These are phyloP conservation scores for Strigamia transsilvanica DNA, from an alignment of 2,888 invertebrate species.

Conservation along the genomic window DNA sequence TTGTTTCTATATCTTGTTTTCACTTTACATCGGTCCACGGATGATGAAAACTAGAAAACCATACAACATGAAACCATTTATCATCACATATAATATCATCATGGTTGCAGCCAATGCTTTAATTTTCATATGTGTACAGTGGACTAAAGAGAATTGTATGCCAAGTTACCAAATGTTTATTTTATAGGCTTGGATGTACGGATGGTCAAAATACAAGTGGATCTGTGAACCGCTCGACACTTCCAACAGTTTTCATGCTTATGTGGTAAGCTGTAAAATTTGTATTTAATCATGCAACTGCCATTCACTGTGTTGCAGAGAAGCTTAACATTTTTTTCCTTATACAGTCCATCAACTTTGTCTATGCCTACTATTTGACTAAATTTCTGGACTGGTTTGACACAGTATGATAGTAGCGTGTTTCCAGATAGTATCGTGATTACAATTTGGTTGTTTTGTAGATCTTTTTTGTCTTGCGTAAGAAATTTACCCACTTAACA, in stretches of 20 bases:
- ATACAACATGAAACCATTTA: neutral
- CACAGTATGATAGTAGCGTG: neutral
- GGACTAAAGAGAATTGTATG: neutral
- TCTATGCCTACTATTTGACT: neutral
- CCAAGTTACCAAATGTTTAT: neutral
- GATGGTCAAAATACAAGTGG: no score
- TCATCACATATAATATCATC: neutral
- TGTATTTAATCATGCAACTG: no score
- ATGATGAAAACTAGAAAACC: neutral
- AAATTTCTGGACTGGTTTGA: slow-evolving; percentile 2
- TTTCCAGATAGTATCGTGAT: no score
- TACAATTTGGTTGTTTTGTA: neutral
- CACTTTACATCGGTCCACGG: neutral
- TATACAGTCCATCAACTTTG: neutral
- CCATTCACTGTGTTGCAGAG: no score
- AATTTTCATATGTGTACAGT: no score
- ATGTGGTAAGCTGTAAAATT: no score
- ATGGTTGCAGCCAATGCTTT: neutral
- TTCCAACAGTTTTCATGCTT: no score
- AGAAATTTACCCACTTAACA: slow-evolving; percentile 86
- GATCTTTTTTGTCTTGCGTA: slow-evolving; percentile 85
- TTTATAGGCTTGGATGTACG: neutral
- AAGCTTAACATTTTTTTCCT: neutral
- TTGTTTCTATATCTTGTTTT: neutral
- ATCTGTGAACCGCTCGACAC: no score